Evolutionary conservation across 2,113 vertebrate genomes (phyloP), one percentile per base, ranked within the genome.

Genomic region (Garra rufa): DNA sequence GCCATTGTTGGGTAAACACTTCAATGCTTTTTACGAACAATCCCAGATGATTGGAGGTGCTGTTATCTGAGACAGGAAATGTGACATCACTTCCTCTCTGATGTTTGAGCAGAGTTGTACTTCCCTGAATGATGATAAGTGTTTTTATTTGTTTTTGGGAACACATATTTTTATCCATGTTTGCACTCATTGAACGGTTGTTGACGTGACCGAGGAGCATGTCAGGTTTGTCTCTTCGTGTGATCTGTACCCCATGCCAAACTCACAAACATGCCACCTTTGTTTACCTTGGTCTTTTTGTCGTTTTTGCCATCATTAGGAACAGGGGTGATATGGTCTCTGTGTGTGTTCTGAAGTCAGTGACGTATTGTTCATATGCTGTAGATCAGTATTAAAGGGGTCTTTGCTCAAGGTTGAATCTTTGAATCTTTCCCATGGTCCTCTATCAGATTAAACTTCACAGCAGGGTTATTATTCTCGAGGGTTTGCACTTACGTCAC

Each of bases 361-460:
- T 76, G 44, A 34, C 21, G 30, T 80, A n/a, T 11, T 65, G 77
- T 65, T 80, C 59, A 67, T 80, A 48, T 80, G 67, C 77, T 80
- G 59, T 78, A 61, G 77, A 67, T 46, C 77, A 46, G 77, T 80
- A 80, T 80, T 65, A 80, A 80, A 65, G 41, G 3, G 10, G 30
- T 80, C 43, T 48, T 26, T 80, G 57, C 24, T 65, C 59, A n/a
- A 43, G 19, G 21, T 26, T 65, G 10, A 63, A 26, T 30, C n/a
- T 44, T 43, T 59, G 34, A 34, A 28, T 75, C 46, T 44, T 43
- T 79, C 21, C n/a, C n/a, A 43, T 44, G 13, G 24, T 43, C 28
- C 9, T 38, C 30, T 34, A 59, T 77, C 21, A 13, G 38, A 43
- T 43, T 70, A 10, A 21, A n/a, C 14, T 41, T 41, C 26, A 63